Conservation (phyloP, 2,797 vertebrate species). For the Halcyon smyrnensis region DNA sequence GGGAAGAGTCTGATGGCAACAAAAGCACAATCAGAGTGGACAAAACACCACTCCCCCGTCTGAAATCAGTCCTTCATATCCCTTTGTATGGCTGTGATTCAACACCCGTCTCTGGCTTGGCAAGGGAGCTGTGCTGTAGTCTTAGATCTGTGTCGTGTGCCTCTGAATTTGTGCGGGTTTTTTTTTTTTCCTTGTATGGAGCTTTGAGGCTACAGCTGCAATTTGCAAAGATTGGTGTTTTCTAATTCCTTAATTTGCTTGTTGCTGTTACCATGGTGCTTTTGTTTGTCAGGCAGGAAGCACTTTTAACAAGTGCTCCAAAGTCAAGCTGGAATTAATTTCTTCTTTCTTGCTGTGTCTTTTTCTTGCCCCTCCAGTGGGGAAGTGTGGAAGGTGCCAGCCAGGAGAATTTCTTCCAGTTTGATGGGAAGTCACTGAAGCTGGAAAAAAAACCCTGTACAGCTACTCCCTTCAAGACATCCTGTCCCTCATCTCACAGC, state of each 20-base stretch:
- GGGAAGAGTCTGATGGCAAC: background rate
- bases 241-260: conserved; percentile 61
- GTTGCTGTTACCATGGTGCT: conserved; percentile 62
- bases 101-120: background rate
- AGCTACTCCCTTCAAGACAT: background rate
- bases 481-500: background rate
- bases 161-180: background rate
- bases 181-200: conserved; percentile 32
- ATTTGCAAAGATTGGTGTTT: conserved; percentile 46
- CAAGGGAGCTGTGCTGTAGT: background rate
- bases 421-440: background rate
- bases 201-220: background rate
- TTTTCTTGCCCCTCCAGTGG: background rate
- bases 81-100: background rate
- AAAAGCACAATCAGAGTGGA: background rate
- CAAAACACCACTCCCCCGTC: background rate
- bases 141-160: background rate
- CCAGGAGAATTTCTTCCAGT: background rate
- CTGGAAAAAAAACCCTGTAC: background rate
- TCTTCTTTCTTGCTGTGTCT: background rate
- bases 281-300: conserved; percentile 29
- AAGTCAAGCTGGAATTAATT: conserved; percentile 42
- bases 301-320: background rate
- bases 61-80: background rate
- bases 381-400: background rate